These are phyloP conservation scores for Pluvialis apricaria DNA, from an alignment of 2,113 vertebrate species.

Conservation along the genomic window DNA sequence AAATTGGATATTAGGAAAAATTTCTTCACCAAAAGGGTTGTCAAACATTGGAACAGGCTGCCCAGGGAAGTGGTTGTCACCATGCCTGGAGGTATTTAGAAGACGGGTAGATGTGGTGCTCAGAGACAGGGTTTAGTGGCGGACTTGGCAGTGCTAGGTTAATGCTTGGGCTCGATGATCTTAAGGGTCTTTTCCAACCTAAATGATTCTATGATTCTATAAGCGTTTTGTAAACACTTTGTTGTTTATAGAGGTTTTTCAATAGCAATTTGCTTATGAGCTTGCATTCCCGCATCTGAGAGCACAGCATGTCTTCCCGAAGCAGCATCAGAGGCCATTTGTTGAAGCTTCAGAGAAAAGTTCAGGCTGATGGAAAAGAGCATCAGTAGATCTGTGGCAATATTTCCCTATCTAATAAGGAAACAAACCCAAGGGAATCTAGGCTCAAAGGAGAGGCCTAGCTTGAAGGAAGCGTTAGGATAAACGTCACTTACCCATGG, in stretches of 20 bases:
- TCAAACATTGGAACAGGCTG: neutral
- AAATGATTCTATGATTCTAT: neutral
- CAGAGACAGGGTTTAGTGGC: neutral
- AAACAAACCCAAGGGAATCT: neutral
- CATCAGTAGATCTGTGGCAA: neutral
- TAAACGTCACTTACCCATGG: neutral
- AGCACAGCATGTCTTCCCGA: neutral
- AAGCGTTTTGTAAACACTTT: neutral
- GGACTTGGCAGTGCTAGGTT: neutral
- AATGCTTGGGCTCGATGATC: neutral
- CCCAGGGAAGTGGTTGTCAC: neutral
- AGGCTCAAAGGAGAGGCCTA: neutral
- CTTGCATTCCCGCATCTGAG: neutral
- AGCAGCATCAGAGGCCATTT: neutral
- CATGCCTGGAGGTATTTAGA: neutral
- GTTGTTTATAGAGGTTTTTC: neutral
- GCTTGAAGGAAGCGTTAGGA: neutral
- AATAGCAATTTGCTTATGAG: neutral
- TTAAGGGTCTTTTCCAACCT: neutral
- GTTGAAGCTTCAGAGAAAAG: neutral
- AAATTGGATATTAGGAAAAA: neutral
- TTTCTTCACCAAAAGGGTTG: neutral
- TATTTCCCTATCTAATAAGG: neutral
- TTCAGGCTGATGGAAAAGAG: neutral
- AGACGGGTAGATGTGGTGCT: neutral